Evolutionary conservation across 2,888 invertebrate genomes (phyloP), one percentile per base, ranked within the genome.

Genomic region (Pherbina coryleti): DNA sequence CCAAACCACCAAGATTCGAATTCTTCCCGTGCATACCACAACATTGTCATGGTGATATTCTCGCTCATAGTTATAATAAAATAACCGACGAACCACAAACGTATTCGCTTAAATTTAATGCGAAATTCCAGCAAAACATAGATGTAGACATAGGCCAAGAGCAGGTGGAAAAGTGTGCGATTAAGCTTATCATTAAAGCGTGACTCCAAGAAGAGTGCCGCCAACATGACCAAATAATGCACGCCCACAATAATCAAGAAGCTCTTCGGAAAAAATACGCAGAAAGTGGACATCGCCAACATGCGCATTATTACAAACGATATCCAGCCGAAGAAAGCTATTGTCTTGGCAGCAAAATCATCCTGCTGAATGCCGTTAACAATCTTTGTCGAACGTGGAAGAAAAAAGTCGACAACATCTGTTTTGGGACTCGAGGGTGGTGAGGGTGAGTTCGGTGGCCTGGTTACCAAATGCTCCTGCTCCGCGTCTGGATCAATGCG

Each of bases 111-210:
- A 86, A 95, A 95, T 87, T 93, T 93, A 76, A 95, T 92, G 86
- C 95, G 94, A 84, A 95, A 95, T 89, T 96, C 96, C 85, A 96
- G 93, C 64, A 95, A 90, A 84, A 94, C 93, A 86, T 95, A 94
- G 75, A 95, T 91, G 85, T 94, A 95, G 80, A 95, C 91, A 82
- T 94, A 92, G 17, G 94, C 94, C 22, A 95, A 91, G 86, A 95
- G 93, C 79, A 95, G 85, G 84, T 93, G 93, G 87, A 94, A 95
- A 3, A 91, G 87, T 22, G 91, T 90, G 77, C 90, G 90, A 75
- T 91, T 91, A 87, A 87, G 91, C 91, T 82, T 92, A 90, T 89
- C 85, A 8, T 85, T 83, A 53, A 90, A 89, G 81, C 93, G 92
- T 0, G 93, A 93, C 79, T 94, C 93, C 82, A 92, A 90, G 81